Percentiles rank a stretch among this genome's conserved stretches.
Conservation (phyloP, 2,797 vertebrate species). For the Lepus townsendii region DNA sequence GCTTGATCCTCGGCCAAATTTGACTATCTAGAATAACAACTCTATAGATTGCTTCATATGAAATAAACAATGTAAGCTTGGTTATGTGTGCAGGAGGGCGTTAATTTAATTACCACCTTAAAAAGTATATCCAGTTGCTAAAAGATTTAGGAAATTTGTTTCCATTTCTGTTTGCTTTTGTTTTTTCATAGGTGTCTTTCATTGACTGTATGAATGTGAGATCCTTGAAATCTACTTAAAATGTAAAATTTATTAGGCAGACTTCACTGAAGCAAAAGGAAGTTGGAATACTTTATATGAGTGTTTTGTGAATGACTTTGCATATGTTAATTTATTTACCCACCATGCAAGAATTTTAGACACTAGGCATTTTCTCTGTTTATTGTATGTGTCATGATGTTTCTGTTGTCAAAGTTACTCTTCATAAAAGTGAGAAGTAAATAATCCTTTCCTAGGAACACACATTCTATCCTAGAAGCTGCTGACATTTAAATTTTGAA, state of each 20-base stretch:
- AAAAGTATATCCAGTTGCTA: constrained; percentile 6
- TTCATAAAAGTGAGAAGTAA: background rate
- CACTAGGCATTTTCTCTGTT: background rate
- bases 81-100: background rate
- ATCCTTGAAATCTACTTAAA: constrained; percentile 4
- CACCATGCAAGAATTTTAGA: background rate
- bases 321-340: background rate
- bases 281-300: background rate
- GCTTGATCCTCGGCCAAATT: background rate
- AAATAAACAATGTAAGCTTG: background rate
- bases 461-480: background rate
- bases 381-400: background rate
- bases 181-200: background rate
- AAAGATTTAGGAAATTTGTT: background rate
- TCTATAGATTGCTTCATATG: background rate
- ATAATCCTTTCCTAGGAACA: background rate
- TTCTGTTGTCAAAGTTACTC: background rate
- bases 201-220: background rate
- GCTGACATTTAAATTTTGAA: constrained; percentile 26
- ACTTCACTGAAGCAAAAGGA: background rate
- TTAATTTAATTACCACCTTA: background rate
- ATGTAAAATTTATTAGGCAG: background rate
- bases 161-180: background rate
- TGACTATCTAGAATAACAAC: background rate
- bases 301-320: background rate